phyloP scores from a whole-genome alignment of 1,140 invertebrate genomes.

The Bombus confusus region DNA sequence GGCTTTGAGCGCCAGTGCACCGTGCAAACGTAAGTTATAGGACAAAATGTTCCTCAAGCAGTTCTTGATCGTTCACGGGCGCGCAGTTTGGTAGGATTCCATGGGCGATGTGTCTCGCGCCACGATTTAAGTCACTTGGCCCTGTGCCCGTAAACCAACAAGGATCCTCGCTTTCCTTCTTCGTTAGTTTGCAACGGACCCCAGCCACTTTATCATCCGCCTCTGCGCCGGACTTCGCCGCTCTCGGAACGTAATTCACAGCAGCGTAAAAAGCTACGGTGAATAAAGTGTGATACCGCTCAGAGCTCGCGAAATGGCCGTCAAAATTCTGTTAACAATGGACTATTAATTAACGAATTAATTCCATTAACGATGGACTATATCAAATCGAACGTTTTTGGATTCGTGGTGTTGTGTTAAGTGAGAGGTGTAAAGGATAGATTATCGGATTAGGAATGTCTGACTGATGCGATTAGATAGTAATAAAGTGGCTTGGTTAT shows the following conservation, averaged over 20 bases:
- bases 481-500: no score
- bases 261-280: constrained; percentile 22
- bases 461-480: no score
- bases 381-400: neutral
- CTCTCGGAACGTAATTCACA: constrained; percentile 26
- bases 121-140: constrained; percentile 36
- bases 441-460: neutral
- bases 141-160: constrained; percentile 4
- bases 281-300: constrained; percentile 14
- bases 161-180: constrained; percentile 5
- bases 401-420: neutral
- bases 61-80: neutral
- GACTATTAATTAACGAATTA: no score
- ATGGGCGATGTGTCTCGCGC: neutral
- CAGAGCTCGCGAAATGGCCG: neutral
- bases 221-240: constrained; percentile 16
- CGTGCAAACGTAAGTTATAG: no score
- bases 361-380: neutral
- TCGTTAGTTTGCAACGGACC: constrained; percentile 19
- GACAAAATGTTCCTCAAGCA: neutral
- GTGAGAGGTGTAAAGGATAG: neutral
- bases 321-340: neutral
- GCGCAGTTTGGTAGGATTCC: neutral
- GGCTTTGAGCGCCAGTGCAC: neutral
- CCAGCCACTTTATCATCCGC: constrained; percentile 21